Evolutionary conservation across 2,113 vertebrate genomes (phyloP), one percentile per base, ranked within the genome.

Genomic region (Dromiciops gliroides): DNA sequence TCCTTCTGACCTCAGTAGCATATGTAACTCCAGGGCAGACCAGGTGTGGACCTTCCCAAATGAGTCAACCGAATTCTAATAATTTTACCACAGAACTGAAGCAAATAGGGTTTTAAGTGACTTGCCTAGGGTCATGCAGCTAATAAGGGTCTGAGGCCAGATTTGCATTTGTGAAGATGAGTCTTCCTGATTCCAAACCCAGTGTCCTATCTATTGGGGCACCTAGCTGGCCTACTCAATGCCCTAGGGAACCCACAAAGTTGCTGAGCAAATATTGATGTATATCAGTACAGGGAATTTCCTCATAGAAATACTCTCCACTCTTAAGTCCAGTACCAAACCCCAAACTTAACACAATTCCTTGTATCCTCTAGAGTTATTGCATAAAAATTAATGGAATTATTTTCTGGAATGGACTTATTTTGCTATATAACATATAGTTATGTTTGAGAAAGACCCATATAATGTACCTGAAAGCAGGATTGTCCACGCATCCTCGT

Each of bases 381-480:
- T 83, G 16, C n/a, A 22, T 67, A 12, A 67, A 37, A 67, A 23
- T 83, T 16, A 83, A 83, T 83, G 22, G 4, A 44, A 44, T 44
- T 22, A n/a, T 51, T 93, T 0, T 53, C 92, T 11, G 23, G 94
- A 94, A 83, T 91, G 9, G 93, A 89, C n/a, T 48, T 26, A 89
- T 93, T 25, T 47, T 93, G 95, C 90, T 94, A 91, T 19, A 92
- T 60, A 48, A 90, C 48, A 60, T 31, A 51, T 51, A 31, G 3
- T 83, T 93, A 49, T 12, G 51, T 95, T 24, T 19, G 31, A 11
- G 44, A 95, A 67, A 96, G 16, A 19, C 56, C n/a, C 0, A 10
- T 51, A 47, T 26, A 23, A 89, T 93, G 5, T 11, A 44, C 89
- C 47, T 50, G 89, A 95, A 75, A 19, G 48, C 90, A 95, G 93